phyloP scores from a whole-genome alignment of 2,888 invertebrate genomes.

The Dicycla oo region DNA sequence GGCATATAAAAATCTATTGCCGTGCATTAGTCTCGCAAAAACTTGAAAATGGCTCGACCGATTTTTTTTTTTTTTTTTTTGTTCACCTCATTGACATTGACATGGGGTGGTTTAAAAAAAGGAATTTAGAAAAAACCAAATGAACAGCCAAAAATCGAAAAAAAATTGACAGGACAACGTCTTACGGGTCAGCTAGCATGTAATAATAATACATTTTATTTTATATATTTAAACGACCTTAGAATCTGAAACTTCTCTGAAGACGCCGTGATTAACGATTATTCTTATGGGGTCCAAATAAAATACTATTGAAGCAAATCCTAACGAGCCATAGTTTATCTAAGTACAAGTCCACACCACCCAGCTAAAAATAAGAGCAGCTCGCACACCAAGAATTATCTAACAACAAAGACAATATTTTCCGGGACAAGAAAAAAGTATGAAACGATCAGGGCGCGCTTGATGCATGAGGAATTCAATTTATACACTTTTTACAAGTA shows the following conservation, averaged over 20 bases:
- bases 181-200: no score
- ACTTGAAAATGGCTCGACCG: no score
- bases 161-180: no score
- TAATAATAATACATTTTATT: no score
- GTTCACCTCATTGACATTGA: no score
- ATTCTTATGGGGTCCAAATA: neutral
- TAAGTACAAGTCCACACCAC: neutral
- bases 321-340: neutral
- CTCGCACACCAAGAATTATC: constrained; percentile 72
- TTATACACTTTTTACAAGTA: constrained; percentile 85
- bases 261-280: neutral
- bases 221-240: neutral
- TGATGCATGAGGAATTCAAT: constrained; percentile 84
- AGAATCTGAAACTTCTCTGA: neutral
- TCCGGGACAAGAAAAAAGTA: constrained; percentile 76
- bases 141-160: no score
- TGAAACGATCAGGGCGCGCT: constrained; percentile 70
- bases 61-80: no score
- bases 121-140: no score
- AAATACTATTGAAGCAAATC: neutral
- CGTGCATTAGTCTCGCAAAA: no score
- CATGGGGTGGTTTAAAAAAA: no score
- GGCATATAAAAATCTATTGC: no score
- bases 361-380: constrained; percentile 58
- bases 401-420: constrained; percentile 74